A percentile compares a stretch with the other conserved stretches of the same genome.
These are phyloP conservation scores for Oncopodura yosiiana DNA, from an alignment of 1,140 invertebrate species.

Conservation along the genomic window DNA sequence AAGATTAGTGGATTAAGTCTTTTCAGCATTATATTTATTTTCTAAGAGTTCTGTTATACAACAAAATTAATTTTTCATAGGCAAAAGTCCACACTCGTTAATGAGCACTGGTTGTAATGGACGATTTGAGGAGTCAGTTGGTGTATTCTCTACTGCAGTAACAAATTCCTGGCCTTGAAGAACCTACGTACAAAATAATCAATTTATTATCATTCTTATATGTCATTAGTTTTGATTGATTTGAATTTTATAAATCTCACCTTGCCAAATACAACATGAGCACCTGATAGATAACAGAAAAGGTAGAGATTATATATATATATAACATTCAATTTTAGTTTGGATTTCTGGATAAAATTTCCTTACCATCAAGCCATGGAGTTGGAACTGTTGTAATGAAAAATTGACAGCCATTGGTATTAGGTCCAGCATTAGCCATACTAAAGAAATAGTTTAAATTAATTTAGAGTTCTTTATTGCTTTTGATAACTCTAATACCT, in stretches of 20 bases:
- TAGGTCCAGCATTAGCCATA: conserved; percentile 84
- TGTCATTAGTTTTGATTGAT: neutral
- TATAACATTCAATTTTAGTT: neutral
- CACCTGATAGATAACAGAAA: conserved; percentile 29
- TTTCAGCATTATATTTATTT: too few relatives aligned
- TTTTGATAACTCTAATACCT: neutral
- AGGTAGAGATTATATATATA: neutral
- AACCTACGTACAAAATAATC: neutral
- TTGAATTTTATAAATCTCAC: conserved; percentile 41
- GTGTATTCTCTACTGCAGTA: conserved; percentile 6
- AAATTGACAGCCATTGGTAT: conserved; percentile 74
- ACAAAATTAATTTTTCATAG: neutral
- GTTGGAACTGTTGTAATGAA: conserved; percentile 84
- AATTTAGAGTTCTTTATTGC: neutral
- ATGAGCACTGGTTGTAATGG: neutral
- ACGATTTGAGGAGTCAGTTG: neutral
- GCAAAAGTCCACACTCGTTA: conserved; percentile 2
- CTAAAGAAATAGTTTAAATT: conserved; percentile 54
- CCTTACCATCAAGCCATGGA: conserved; percentile 81
- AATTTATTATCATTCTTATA: neutral
- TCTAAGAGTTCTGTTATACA: too few relatives aligned
- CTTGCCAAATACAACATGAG: conserved; percentile 90
- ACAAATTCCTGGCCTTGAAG: conserved; percentile 13
- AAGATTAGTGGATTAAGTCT: too few relatives aligned
- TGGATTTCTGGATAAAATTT: conserved; percentile 89